phyloP scores from a whole-genome alignment of 2,888 invertebrate genomes.

The Aromia moschata region DNA sequence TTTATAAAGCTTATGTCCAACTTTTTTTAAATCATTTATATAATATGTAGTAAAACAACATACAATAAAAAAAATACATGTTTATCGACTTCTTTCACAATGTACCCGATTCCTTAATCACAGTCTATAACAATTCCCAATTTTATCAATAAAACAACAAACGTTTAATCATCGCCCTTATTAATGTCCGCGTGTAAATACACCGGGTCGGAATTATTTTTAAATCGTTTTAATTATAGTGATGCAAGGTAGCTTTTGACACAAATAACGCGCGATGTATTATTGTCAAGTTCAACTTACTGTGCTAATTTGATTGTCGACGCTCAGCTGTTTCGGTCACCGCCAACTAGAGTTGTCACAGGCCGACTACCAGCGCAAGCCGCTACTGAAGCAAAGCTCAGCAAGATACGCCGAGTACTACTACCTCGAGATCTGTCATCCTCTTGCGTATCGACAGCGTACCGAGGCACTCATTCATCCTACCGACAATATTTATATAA shows the following conservation, averaged over 20 bases:
- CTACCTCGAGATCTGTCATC: conserved; percentile 2
- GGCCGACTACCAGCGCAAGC: conserved; percentile 26
- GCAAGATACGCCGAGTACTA: conserved; percentile 28
- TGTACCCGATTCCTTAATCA: too few relatives aligned
- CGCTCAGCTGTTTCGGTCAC: conserved; percentile 20
- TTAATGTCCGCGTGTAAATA: too few relatives aligned
- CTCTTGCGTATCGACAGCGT: conserved; percentile 25
- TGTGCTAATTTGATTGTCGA: conserved; percentile 14
- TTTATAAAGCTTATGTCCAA: too few relatives aligned
- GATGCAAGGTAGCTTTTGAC: background rate
- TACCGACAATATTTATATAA: too few relatives aligned
- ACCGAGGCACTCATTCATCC: too few relatives aligned
- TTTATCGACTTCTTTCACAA: too few relatives aligned
- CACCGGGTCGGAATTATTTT: background rate
- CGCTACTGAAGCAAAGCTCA: conserved; percentile 33
- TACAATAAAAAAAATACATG: too few relatives aligned
- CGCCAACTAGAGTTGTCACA: conserved; percentile 30
- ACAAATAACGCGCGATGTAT: conserved; percentile 15
- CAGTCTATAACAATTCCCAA: too few relatives aligned
- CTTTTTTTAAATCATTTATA: too few relatives aligned
- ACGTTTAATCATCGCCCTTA: too few relatives aligned
- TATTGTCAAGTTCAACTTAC: conserved; percentile 25
- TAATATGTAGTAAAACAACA: too few relatives aligned
- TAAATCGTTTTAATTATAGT: conserved; percentile 7
- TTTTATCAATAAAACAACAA: too few relatives aligned